These are phyloP conservation scores for Carposina sasakii DNA, from an alignment of 1,140 invertebrate genomes.

Conservation along the genomic window DNA sequence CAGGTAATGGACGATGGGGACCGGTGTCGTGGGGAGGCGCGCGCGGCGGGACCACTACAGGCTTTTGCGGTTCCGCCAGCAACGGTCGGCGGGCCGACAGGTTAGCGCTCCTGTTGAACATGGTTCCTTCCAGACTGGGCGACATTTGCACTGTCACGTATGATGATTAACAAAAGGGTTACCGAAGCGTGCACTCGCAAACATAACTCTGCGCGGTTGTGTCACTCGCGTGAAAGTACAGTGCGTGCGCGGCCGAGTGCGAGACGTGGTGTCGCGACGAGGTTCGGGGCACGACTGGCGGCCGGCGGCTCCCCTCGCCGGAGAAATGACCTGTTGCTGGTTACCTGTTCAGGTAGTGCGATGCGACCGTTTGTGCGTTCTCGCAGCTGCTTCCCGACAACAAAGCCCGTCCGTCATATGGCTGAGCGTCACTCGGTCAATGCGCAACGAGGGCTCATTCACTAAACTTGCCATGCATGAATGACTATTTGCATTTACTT, in stretches of 20 bases:
- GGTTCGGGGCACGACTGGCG: constrained; percentile 8
- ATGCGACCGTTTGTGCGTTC: constrained; percentile 45
- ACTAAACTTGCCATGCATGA: constrained; percentile 51
- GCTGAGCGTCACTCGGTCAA: constrained; percentile 24
- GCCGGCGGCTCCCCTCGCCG: constrained; percentile 44
- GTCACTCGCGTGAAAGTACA: constrained; percentile 49
- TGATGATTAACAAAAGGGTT: constrained; percentile 27
- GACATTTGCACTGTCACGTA: constrained; percentile 66
- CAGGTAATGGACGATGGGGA: constrained; percentile 44
- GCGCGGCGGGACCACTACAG: constrained; percentile 56
- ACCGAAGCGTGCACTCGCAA: constrained; percentile 55
- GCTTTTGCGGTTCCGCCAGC: constrained; percentile 63
- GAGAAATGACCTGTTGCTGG: constrained; percentile 65
- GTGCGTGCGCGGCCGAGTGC: constrained; percentile 16
- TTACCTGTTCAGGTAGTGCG: constrained; percentile 65
- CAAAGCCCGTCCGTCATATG: constrained; percentile 52
- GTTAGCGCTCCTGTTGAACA: constrained; percentile 68
- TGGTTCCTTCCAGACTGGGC: constrained; percentile 65
- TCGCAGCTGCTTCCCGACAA: constrained; percentile 52
- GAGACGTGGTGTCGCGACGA: constrained; percentile 24
- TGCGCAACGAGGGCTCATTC: constrained; percentile 39
- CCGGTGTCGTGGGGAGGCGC: constrained; percentile 58
- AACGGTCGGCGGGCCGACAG: constrained; percentile 63
- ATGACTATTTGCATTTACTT: constrained; percentile 36
- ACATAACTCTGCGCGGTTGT: constrained; percentile 53